These are phyloP conservation scores for Danionella cerebrum DNA, from an alignment of 2,113 vertebrate species.

Conservation along the genomic window DNA sequence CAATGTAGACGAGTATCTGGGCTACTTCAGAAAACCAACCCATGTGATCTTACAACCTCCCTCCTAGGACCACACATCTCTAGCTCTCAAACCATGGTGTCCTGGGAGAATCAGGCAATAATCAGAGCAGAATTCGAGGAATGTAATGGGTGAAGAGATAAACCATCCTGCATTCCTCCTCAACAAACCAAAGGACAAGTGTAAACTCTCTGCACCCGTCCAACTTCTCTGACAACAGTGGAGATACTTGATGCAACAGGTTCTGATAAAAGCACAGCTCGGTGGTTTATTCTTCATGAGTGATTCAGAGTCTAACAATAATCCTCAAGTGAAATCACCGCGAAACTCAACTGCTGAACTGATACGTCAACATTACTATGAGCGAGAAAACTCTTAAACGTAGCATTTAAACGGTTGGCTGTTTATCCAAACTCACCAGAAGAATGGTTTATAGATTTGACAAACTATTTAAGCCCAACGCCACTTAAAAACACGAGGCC, in stretches of 20 bases:
- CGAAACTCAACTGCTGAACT: background rate
- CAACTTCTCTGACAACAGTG: no score
- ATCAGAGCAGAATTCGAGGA: constrained; percentile 6
- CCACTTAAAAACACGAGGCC: background rate
- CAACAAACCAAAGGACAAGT: background rate
- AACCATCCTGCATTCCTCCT: background rate
- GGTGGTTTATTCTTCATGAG: background rate
- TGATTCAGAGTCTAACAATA: background rate
- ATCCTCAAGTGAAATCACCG: background rate
- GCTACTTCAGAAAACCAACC: background rate
- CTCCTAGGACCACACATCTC: background rate
- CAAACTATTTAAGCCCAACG: no score
- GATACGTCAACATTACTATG: background rate
- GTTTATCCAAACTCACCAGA: no score
- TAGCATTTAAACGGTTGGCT: background rate
- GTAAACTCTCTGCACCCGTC: background rate
- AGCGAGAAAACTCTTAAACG: background rate
- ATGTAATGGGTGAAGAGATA: background rate
- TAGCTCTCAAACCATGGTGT: background rate
- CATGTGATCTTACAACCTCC: background rate
- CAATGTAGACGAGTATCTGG: background rate
- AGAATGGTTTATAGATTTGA: no score
- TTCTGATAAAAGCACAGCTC: background rate
- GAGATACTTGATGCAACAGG: background rate
- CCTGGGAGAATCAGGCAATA: background rate